Percentiles rank a stretch among this genome's conserved stretches.
Evolutionary conservation across 2,888 invertebrate species (phyloP).

Genomic region (Rhogogaster chlorosoma): DNA sequence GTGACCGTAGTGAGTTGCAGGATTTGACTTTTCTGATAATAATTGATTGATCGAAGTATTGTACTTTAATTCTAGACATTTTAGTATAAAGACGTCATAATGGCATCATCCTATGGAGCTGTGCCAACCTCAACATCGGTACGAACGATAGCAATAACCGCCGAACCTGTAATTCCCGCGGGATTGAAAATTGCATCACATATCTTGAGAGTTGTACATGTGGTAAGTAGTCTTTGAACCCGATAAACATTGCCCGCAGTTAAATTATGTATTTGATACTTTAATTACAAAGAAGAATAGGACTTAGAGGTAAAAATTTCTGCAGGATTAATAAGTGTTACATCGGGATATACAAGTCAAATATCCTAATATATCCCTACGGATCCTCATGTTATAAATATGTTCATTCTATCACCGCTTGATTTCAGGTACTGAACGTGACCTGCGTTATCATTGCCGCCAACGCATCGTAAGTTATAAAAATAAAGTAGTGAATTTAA

Average conservation of each 20-base stretch:
- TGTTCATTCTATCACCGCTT: neutral
- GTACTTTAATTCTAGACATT: neutral
- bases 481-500: neutral
- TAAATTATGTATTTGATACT: neutral
- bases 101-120: slow-evolving; percentile 1
- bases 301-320: neutral
- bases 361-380: neutral
- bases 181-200: neutral
- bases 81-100: neutral
- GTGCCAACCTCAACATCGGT: neutral
- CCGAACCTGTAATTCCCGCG: neutral
- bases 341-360: neutral
- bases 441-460: neutral
- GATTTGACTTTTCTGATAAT: neutral
- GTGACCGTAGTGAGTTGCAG: no score
- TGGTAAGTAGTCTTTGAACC: neutral
- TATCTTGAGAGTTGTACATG: neutral
- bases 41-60: neutral
- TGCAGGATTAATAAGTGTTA: neutral
- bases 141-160: neutral
- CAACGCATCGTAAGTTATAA: neutral
- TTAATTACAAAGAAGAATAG: neutral
- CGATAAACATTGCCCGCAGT: neutral
- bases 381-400: neutral
- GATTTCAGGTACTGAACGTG: neutral